A percentile compares a stretch with the other conserved stretches of the same genome.
Evolutionary conservation across 2,797 vertebrate genomes (phyloP).

Genomic region (Danionella dracula): DNA sequence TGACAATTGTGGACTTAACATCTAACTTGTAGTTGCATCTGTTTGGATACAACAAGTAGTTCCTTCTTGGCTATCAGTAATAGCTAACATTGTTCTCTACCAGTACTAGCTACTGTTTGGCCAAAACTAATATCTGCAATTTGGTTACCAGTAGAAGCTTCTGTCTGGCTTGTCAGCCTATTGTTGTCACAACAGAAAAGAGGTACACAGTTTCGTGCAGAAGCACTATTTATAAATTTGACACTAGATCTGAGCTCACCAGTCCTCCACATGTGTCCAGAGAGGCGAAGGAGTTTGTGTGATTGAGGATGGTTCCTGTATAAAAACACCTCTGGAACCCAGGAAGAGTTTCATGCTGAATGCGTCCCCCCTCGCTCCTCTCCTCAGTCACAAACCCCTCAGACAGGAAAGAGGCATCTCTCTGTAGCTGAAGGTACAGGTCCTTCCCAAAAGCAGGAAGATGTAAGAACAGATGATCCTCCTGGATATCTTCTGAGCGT

Average conservation of each 20-base stretch:
- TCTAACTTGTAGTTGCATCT: too few relatives aligned
- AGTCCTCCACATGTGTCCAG: conserved; percentile 86
- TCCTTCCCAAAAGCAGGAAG: conserved; percentile 76
- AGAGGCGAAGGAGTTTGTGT: conserved; percentile 77
- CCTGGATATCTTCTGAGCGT: conserved; percentile 32
- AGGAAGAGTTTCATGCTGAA: conserved; percentile 48
- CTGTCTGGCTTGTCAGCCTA: too few relatives aligned
- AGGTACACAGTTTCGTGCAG: too few relatives aligned
- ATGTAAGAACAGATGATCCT: conserved; percentile 70
- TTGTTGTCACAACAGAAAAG: too few relatives aligned
- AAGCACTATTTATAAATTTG: too few relatives aligned
- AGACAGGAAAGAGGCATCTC: conserved; percentile 75
- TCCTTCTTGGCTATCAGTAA: too few relatives aligned
- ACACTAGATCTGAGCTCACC: conserved; percentile 68
- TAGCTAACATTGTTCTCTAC: too few relatives aligned
- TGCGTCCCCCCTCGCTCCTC: conserved; percentile 51
- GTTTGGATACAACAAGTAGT: too few relatives aligned
- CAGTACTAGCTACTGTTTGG: too few relatives aligned
- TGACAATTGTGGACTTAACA: too few relatives aligned
- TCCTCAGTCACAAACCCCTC: conserved; percentile 75
- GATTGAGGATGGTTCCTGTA: conserved; percentile 80
- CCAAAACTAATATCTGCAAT: too few relatives aligned
- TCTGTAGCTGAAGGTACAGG: conserved; percentile 76
- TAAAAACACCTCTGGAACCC: conserved; percentile 75
- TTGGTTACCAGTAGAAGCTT: too few relatives aligned